A percentile compares a stretch with the other conserved stretches of the same genome.
phyloP scores from a whole-genome alignment of 1,140 invertebrate species.

The Metopolophium dirhodum region DNA sequence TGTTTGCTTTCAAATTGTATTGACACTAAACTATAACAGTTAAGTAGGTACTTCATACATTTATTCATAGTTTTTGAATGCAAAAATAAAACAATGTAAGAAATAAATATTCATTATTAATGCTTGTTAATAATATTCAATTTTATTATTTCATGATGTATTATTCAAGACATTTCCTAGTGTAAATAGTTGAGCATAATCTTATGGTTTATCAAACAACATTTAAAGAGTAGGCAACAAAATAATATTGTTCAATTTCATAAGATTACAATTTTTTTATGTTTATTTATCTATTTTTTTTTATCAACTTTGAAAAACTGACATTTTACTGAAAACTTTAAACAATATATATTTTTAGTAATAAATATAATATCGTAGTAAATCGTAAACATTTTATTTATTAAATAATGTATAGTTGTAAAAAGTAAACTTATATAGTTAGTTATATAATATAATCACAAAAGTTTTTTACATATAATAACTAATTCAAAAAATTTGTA shows the following conservation, averaged over 20 bases:
- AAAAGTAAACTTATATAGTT: too few relatives aligned
- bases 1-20: not conserved
- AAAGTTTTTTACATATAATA: not conserved
- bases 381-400: not conserved
- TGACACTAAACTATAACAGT: not conserved
- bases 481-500: not conserved
- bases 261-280: not conserved
- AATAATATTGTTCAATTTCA: not conserved
- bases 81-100: constrained; percentile 11
- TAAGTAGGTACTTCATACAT: not conserved
- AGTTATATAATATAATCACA: too few relatives aligned
- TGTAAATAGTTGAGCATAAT: not conserved
- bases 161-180: constrained; percentile 1
- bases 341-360: not conserved
- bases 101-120: constrained; percentile 22
- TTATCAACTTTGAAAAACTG: not conserved
- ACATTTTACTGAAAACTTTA: not conserved
- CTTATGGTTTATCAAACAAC: not conserved
- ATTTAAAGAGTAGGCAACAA: not conserved
- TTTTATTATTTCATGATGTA: not conserved
- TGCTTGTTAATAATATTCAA: not conserved
- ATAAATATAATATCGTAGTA: not conserved
- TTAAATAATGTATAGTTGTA: too few relatives aligned
- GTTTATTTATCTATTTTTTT: not conserved
- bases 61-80: constrained; percentile 6